Percentiles rank a stretch among this genome's conserved stretches.
Evolutionary conservation across 2,113 vertebrate species (phyloP).

Genomic region (Pica pica): DNA sequence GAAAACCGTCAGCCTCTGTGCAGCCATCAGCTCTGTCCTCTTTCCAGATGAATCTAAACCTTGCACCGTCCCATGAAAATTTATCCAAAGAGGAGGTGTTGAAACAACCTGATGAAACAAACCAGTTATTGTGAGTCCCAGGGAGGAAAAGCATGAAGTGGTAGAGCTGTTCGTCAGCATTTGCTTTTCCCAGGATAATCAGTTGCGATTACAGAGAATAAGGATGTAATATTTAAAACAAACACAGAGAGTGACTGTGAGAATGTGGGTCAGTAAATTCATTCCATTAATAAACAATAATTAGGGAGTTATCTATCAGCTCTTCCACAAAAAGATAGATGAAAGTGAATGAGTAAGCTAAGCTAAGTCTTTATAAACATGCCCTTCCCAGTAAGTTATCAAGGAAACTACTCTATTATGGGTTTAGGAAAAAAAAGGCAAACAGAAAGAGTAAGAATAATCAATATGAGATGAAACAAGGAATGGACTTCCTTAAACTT

Average conservation of each 20-base stretch:
- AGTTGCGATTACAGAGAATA: neutral
- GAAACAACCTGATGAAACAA: slow-evolving; percentile 1
- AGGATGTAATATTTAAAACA: slow-evolving; percentile 32
- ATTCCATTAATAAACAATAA: slow-evolving; percentile 43
- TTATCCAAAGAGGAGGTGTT: neutral
- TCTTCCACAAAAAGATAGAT: slow-evolving; percentile 1
- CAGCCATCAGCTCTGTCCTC: neutral
- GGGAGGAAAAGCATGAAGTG: neutral
- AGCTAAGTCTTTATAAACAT: neutral
- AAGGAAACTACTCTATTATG: neutral
- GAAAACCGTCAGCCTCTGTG: neutral
- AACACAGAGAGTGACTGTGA: neutral
- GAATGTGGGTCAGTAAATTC: slow-evolving; percentile 32
- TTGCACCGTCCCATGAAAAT: neutral
- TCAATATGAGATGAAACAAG: neutral
- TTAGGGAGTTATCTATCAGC: slow-evolving; percentile 39
- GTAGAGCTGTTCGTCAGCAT: neutral
- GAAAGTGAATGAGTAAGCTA: slow-evolving; percentile 2
- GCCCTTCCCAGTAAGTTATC: neutral
- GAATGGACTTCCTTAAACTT: neutral
- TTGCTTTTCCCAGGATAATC: slow-evolving; percentile 41
- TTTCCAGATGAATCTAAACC: neutral
- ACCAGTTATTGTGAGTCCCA: neutral
- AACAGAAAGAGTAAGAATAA: neutral
- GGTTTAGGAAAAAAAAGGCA: neutral